Conservation (phyloP, 2,797 vertebrate genomes). For the Knipowitschia caucasica region DNA sequence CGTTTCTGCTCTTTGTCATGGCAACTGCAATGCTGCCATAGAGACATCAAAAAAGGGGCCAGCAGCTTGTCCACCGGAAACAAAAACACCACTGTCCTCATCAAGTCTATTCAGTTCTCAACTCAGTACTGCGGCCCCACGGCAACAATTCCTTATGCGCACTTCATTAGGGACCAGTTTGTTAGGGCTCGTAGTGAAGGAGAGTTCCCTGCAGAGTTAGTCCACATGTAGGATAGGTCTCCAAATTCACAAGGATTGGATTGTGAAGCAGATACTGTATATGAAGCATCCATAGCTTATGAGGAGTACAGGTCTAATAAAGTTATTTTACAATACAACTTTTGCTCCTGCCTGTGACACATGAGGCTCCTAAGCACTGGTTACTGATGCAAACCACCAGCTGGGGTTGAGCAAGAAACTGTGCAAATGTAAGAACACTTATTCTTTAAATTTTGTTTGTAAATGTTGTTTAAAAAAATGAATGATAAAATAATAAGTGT, state of each 20-base stretch:
- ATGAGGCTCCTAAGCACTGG: too few species aligned
- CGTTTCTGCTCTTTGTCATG: slow-evolving; percentile 47
- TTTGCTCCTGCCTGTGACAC: too few species aligned
- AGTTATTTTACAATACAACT: too few species aligned
- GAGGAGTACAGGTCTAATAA: too few species aligned
- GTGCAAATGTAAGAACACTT: too few species aligned
- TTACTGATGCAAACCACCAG: too few species aligned
- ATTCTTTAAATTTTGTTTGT: too few species aligned
- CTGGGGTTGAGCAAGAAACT: too few species aligned
- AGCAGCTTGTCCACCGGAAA: slow-evolving; percentile 27
- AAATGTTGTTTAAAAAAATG: too few species aligned
- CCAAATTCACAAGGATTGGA: not conserved
- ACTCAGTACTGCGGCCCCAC: slow-evolving; percentile 4
- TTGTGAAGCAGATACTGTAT: not conserved
- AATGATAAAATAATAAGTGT: too few species aligned
- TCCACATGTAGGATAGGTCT: too few species aligned
- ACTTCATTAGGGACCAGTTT: slow-evolving; percentile 12
- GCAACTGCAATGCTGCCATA: slow-evolving; percentile 69
- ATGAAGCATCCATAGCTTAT: too few species aligned
- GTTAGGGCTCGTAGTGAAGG: not conserved
- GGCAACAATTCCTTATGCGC: slow-evolving; percentile 11
- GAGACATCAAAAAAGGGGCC: slow-evolving; percentile 61
- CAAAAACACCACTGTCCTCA: slow-evolving; percentile 9
- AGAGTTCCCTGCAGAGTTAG: not conserved
- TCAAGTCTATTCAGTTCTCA: slow-evolving; percentile 4